Conservation (phyloP, 1,140 invertebrate species). For the Pristionchus pacificus region DNA sequence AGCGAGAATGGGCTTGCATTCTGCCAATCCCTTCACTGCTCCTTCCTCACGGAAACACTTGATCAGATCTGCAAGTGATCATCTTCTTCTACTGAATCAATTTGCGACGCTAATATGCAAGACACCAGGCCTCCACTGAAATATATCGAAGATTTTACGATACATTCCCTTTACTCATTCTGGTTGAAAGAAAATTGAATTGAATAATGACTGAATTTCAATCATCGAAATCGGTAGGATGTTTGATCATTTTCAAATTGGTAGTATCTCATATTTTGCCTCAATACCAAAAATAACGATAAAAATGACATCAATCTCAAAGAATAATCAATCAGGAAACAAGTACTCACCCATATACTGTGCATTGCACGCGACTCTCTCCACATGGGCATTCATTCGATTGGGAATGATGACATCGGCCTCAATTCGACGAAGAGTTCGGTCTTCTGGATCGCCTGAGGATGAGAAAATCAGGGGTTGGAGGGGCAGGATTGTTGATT, state of each 20-base stretch:
- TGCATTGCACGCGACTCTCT: conserved; percentile 35
- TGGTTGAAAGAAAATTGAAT: not conserved
- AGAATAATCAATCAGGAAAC: conserved; percentile 21
- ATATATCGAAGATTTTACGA: not conserved
- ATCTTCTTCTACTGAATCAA: too few species aligned
- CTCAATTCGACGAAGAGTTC: conserved; percentile 44
- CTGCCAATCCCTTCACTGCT: conserved; percentile 34
- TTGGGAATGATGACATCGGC: conserved; percentile 52
- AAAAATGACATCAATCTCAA: not conserved
- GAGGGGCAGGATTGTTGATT: not conserved
- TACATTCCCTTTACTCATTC: not conserved
- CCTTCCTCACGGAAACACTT: conserved; percentile 42
- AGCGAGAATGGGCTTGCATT: conserved; percentile 38
- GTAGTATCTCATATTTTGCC: too few species aligned
- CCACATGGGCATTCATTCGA: conserved; percentile 46
- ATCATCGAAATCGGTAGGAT: too few species aligned
- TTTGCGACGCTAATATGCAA: too few species aligned
- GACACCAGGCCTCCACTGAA: too few species aligned
- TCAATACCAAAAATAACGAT: too few species aligned
- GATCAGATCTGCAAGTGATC: conserved; percentile 25
- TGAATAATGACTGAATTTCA: not conserved
- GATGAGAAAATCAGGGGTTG: not conserved
- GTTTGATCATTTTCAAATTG: too few species aligned
- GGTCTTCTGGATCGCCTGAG: conserved; percentile 50
- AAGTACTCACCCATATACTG: conserved; percentile 35